phyloP scores from a whole-genome alignment of 2,888 invertebrate genomes.

The Hyppa rectilinea region DNA sequence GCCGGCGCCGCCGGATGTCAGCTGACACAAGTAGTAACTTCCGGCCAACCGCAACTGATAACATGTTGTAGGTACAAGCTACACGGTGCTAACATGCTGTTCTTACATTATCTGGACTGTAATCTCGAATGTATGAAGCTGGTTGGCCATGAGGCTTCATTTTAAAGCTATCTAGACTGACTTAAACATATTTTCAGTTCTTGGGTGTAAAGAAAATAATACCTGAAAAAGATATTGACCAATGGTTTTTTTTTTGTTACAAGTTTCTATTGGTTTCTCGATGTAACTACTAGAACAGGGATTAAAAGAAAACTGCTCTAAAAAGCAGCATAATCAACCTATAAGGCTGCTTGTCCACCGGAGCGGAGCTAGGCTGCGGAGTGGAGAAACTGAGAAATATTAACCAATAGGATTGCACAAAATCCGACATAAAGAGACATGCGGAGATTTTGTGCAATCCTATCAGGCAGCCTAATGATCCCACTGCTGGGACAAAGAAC shows the following conservation, averaged over 20 bases:
- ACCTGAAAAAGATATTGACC: not conserved
- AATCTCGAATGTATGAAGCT: not conserved
- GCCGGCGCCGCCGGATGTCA: slow-evolving; percentile 48
- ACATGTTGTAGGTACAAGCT: slow-evolving; percentile 3
- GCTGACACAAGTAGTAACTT: slow-evolving; percentile 34
- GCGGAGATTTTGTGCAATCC: too few relatives aligned
- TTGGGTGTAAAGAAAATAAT: not conserved
- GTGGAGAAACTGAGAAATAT: too few relatives aligned
- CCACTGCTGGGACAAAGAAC: too few relatives aligned
- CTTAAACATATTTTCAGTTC: not conserved
- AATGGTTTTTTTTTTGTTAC: not conserved
- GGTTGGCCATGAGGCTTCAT: not conserved
- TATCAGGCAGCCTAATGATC: too few relatives aligned
- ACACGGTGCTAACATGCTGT: slow-evolving; percentile 16
- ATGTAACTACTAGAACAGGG: not conserved
- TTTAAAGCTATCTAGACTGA: not conserved
- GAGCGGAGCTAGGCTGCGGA: too few relatives aligned
- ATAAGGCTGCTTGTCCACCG: too few relatives aligned
- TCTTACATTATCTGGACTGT: slow-evolving; percentile 4
- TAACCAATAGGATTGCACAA: too few relatives aligned
- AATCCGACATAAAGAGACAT: too few relatives aligned
- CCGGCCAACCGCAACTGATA: slow-evolving; percentile 35
- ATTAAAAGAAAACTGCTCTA: too few relatives aligned
- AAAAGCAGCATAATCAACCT: too few relatives aligned
- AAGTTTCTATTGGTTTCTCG: too few relatives aligned